Percentiles rank a stretch among this genome's conserved stretches.
phyloP scores from a whole-genome alignment of 2,113 vertebrate species.

The Natator depressus region DNA sequence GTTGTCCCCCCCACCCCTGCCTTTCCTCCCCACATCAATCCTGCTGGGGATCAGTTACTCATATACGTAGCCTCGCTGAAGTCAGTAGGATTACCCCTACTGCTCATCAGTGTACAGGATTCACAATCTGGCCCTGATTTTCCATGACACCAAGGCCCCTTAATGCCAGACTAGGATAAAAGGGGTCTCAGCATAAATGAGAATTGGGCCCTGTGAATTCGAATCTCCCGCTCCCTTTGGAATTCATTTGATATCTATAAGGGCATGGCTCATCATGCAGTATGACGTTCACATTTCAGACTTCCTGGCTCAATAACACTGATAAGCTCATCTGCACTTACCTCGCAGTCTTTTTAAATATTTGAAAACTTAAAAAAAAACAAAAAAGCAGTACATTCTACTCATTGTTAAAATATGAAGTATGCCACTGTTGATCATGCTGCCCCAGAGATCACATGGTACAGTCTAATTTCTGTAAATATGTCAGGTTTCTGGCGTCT shows the following conservation, averaged over 20 bases:
- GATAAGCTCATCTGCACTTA: neutral
- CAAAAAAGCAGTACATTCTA: neutral
- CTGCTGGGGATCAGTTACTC: too few relatives aligned
- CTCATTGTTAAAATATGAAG: neutral
- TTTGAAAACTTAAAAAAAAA: neutral
- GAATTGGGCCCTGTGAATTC: neutral
- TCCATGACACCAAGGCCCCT: too few relatives aligned
- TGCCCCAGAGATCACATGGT: neutral
- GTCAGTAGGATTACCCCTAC: too few relatives aligned
- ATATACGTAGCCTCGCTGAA: too few relatives aligned
- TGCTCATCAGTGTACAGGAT: too few relatives aligned
- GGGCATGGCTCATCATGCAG: neutral
- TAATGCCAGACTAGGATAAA: neutral
- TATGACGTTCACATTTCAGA: neutral
- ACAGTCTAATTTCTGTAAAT: neutral
- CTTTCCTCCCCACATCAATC: too few relatives aligned
- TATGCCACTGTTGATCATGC: neutral
- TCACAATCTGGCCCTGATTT: too few relatives aligned
- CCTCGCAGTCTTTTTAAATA: neutral
- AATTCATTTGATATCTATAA: neutral
- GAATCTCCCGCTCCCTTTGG: neutral
- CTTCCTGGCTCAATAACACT: too few relatives aligned
- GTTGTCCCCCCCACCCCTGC: too few relatives aligned
- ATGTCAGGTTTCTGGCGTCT: accelerated
- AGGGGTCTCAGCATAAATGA: neutral